Base-by-base conservation (phyloP, 2,797 vertebrate genomes). In the Periparus ater region DNA sequence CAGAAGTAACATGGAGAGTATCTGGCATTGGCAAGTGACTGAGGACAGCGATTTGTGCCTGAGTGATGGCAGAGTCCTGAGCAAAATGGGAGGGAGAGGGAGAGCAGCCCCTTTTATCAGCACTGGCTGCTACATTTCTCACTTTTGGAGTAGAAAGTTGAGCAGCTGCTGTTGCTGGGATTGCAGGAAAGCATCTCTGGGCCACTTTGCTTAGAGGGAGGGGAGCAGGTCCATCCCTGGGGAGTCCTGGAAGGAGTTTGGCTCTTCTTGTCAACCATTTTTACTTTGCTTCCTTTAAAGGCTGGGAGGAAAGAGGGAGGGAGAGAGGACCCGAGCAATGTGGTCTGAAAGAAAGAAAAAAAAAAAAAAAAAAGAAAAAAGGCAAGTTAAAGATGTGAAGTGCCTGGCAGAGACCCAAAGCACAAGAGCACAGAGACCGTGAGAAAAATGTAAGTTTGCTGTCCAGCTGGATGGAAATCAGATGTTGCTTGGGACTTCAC, bases 381-480 rank as follows among this genome's bases (percentile, higher is more conserved):
- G 32, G 75, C 47, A 90, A 93, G 84, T 70, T 79, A 62, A 89
- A 78, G 78, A 91, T 81, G 93, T 72, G 40, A 78, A 93, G 75
- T n/a, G 71, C 66, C 90, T 96, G 96, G 97, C 97, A 92, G 92
- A 86, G 74, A 88, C 93, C 93, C 96, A 78, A 93, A 75, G 86
- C 21, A 38, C 77, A 86, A 97, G 96, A 96, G 96, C 96, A 92
- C 82, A 96, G 92, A 96, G 97, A 96, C 72, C 91, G 48, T 97
- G 96, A 97, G 97, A 97, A 97, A 97, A 97, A 96, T 92, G 95
- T 92, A 77, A 85, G 89, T 79, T 73, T 79, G 44, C 82, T 79
- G 79, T 76, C 93, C 27, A 27, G 68, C 36, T 40, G 81, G 95
- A 97, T 96, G 87, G 92, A 92, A 96, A 96, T 93, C 80, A 85